Base-by-base conservation (phyloP, 2,888 invertebrate genomes). In the Aporophyla nigra region DNA sequence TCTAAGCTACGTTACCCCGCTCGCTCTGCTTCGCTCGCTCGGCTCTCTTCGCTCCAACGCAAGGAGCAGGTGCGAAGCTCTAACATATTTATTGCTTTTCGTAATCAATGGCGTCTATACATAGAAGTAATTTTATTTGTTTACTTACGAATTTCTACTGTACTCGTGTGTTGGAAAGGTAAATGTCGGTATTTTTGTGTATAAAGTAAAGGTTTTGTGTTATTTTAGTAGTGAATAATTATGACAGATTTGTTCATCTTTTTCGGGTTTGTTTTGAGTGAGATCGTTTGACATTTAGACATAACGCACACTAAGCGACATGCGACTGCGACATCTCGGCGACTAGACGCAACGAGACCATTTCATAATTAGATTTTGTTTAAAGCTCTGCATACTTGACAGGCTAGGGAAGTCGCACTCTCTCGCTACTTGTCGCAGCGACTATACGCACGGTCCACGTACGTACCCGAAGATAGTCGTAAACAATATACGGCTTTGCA, bases 1-100 rank as follows among this genome's bases (percentile, higher is more conserved):
- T 69, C 67, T 61, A 72, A 66, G 61, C 61, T 54, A 51, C 68
- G 43, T 49, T 63, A 58, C 71, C 70, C 61, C 68, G 77, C 53
- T 69, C 71, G 75, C 72, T 68, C 51, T 58, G 75, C 74, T 80
- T n/a, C 54, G 76, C 59, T 73, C 66, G 69, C 56, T 51, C 33
- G 27, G 76, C 49, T 56, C 77, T 24, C 24, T 61, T 63, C 63
- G 49, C 59, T 77, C 53, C 54, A 59, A 21, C 59, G 71, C 27
- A 14, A 58, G 53, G 58, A 74, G 66, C 84, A 84, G 84, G 84
- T 84, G 84, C 82, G 78, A 81, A 72, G 59, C 71, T 71, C 72
- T 73, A 78, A 84, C 82, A 84, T 83, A 83, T 84, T 84, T 84
- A 84, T 84, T 84, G 82, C 75, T 72, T 75, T 71, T 46, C 58